These are phyloP conservation scores for Unio pictorum DNA, from an alignment of 2,888 invertebrate species.

Conservation along the genomic window DNA sequence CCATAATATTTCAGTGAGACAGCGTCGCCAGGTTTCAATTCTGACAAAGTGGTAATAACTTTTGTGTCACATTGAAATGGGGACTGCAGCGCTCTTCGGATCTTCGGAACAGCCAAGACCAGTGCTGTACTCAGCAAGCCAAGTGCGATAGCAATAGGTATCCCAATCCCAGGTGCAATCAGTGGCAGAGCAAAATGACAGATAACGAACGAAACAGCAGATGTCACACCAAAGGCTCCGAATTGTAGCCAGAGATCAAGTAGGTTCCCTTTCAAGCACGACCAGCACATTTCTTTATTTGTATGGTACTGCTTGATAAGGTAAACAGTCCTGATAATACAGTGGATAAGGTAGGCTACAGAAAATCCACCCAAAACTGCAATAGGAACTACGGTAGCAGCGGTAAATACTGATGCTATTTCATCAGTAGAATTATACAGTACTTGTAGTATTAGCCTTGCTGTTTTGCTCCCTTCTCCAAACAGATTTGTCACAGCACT, in stretches of 20 bases:
- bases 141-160: slow-evolving; percentile 5
- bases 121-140: slow-evolving; percentile 2
- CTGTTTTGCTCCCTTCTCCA: slow-evolving; percentile 3
- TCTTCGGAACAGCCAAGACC: slow-evolving; percentile 6
- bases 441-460: slow-evolving; percentile 2
- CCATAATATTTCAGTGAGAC: too few relatives aligned
- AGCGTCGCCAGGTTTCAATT: too few relatives aligned
- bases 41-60: too few relatives aligned
- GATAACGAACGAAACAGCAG: slow-evolving; percentile 8
- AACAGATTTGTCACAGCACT: neutral
- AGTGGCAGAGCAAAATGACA: slow-evolving; percentile 3
- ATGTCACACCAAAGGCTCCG: slow-evolving; percentile 4
- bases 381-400: slow-evolving; percentile 1
- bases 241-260: slow-evolving; percentile 9
- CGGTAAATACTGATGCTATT: slow-evolving; percentile 4
- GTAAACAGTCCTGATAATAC: slow-evolving; percentile 5
- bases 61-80: slow-evolving; percentile 5
- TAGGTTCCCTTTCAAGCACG: slow-evolving; percentile 8
- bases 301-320: slow-evolving; percentile 2
- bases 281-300: slow-evolving; percentile 1
- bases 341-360: slow-evolving; percentile 8
- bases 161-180: slow-evolving; percentile 1
- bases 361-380: slow-evolving; percentile 5
- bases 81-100: slow-evolving; percentile 7
- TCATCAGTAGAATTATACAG: slow-evolving; percentile 10